Percentiles rank a stretch among this genome's conserved stretches.
Evolutionary conservation across 2,888 invertebrate genomes (phyloP).

Genomic region (Pristionchus fissidentatus): DNA sequence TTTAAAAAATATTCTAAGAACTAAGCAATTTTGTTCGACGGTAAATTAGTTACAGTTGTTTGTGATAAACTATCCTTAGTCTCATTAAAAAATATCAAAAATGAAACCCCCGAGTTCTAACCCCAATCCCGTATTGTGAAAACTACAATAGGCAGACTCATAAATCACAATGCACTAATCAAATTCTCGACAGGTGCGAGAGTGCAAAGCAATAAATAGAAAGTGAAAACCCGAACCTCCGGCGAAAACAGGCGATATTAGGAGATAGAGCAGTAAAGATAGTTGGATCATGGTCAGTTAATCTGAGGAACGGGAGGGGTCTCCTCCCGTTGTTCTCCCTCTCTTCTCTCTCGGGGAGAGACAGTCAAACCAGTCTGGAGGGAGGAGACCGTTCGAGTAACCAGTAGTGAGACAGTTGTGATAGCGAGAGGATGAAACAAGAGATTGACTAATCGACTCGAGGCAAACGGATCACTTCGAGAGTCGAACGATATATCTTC

Average conservation of each 20-base stretch:
- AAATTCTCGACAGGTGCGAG: no score
- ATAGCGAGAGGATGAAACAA: slow-evolving; percentile 7
- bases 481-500: background rate
- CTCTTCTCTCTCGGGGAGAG: slow-evolving; percentile 3
- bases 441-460: background rate
- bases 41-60: no score
- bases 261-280: slow-evolving; percentile 35
- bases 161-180: background rate
- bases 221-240: background rate
- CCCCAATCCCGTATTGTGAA: no score
- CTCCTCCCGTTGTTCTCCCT: background rate
- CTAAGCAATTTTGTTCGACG: no score
- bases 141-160: background rate
- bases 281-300: slow-evolving; percentile 36
- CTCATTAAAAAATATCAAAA: background rate
- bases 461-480: no score
- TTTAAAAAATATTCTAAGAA: no score
- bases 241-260: background rate
- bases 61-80: no score
- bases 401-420: slow-evolving; percentile 19
- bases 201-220: background rate
- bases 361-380: slow-evolving; percentile 13
- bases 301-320: slow-evolving; percentile 24
- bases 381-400: slow-evolving; percentile 35
- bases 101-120: background rate